These are phyloP conservation scores for Chionis minor DNA, from an alignment of 2,113 vertebrate species.

Conservation along the genomic window DNA sequence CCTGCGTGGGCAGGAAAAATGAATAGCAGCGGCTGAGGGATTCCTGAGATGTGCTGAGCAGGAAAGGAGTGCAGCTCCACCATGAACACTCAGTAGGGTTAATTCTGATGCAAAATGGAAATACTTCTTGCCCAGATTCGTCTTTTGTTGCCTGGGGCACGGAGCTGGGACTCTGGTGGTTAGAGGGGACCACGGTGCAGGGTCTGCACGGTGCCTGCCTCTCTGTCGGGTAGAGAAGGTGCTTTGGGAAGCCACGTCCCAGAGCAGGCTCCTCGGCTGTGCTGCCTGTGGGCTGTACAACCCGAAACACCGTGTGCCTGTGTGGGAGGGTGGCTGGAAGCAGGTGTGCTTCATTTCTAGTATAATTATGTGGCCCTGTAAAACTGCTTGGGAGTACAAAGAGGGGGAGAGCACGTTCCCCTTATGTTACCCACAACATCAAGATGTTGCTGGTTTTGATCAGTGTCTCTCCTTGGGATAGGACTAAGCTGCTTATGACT, in stretches of 20 bases:
- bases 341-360: background rate
- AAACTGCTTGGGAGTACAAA: background rate
- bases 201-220: too few species aligned
- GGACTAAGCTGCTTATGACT: background rate
- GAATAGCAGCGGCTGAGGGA: background rate
- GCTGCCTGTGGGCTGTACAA: accelerated
- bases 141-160: background rate
- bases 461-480: background rate
- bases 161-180: background rate
- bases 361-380: background rate
- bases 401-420: background rate
- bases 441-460: background rate
- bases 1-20: background rate
- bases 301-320: accelerated
- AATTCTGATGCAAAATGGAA: background rate
- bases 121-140: background rate
- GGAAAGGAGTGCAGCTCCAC: background rate
- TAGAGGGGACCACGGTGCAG: background rate
- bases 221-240: background rate
- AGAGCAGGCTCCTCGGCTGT: background rate
- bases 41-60: accelerated
- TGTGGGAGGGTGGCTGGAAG: background rate
- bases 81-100: background rate
- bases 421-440: background rate
- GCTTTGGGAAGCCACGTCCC: background rate